phyloP scores from a whole-genome alignment of 2,797 vertebrate genomes.

The Etheostoma perlongum region DNA sequence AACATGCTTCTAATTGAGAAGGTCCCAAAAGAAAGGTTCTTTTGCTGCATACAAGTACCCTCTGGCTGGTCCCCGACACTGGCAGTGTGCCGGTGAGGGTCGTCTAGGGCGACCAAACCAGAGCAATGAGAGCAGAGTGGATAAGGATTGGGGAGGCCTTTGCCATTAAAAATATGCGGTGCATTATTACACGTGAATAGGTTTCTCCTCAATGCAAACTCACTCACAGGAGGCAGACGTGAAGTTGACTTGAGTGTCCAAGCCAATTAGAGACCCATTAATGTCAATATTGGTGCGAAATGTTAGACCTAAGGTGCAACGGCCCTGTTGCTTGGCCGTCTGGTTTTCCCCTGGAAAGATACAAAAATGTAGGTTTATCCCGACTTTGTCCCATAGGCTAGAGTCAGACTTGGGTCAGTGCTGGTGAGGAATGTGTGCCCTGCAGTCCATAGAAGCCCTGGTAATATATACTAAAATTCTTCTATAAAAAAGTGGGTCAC shows the following conservation, averaged over 20 bases:
- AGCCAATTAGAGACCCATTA: neutral
- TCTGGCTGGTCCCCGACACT: conserved; percentile 40
- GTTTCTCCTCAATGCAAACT: conserved; percentile 22
- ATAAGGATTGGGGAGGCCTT: conserved; percentile 19
- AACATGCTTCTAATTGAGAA: conserved; percentile 19
- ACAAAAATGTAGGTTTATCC: conserved; percentile 23
- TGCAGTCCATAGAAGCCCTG: conserved; percentile 31
- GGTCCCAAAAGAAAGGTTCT: conserved; percentile 27
- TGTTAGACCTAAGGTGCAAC: neutral
- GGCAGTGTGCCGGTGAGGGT: conserved; percentile 31
- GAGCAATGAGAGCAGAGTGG: conserved; percentile 33
- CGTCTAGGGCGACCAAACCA: conserved; percentile 38
- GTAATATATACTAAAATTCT: conserved; percentile 49
- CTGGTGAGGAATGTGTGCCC: conserved; percentile 55
- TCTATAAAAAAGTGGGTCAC: conserved; percentile 51
- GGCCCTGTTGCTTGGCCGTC: neutral
- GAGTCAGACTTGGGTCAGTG: conserved; percentile 46
- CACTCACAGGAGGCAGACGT: neutral
- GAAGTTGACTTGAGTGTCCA: neutral
- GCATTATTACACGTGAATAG: conserved; percentile 1
- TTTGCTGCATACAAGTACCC: conserved; percentile 36
- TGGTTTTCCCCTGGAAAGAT: neutral
- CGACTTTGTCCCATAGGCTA: neutral
- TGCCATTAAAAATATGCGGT: neutral
- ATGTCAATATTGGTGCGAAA: neutral